Conservation (phyloP, 2,113 vertebrate species). For the Pelvicachromis taeniatus region DNA sequence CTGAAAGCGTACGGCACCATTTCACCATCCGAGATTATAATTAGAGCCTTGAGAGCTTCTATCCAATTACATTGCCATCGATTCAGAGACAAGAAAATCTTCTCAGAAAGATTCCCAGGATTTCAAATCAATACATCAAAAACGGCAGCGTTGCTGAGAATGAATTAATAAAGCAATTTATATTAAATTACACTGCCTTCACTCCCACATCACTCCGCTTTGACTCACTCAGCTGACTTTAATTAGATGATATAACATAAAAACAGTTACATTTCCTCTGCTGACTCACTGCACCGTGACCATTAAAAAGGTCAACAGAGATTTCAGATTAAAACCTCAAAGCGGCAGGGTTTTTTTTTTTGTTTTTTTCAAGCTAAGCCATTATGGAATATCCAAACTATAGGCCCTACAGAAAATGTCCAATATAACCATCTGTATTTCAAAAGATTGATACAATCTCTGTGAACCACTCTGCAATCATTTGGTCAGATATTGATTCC, state of each 20-base stretch:
- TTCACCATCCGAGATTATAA: constrained; percentile 49
- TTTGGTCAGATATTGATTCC: constrained; percentile 5
- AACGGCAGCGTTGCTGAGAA: constrained; percentile 24
- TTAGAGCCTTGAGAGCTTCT: constrained; percentile 48
- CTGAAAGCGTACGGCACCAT: not conserved
- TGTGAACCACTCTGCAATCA: not conserved
- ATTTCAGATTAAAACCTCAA: constrained; percentile 1
- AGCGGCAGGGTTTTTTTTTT: not conserved
- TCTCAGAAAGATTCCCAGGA: constrained; percentile 24
- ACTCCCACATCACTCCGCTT: not conserved
- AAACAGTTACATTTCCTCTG: constrained; percentile 7
- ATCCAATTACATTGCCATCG: constrained; percentile 56
- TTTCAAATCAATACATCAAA: constrained; percentile 61
- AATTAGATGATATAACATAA: not conserved
- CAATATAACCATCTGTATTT: not conserved
- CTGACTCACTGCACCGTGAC: not conserved
- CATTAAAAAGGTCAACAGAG: not conserved
- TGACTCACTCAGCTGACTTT: constrained; percentile 9
- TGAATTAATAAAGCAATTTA: constrained; percentile 15
- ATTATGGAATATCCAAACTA: not conserved
- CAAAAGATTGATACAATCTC: not conserved
- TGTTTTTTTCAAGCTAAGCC: not conserved
- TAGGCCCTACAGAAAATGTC: not conserved
- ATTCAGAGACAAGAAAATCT: constrained; percentile 45
- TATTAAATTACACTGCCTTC: constrained; percentile 9